A percentile compares a stretch with the other conserved stretches of the same genome.
These are phyloP conservation scores for Lutjanus campechanus DNA, from an alignment of 2,797 vertebrate genomes.

Conservation along the genomic window DNA sequence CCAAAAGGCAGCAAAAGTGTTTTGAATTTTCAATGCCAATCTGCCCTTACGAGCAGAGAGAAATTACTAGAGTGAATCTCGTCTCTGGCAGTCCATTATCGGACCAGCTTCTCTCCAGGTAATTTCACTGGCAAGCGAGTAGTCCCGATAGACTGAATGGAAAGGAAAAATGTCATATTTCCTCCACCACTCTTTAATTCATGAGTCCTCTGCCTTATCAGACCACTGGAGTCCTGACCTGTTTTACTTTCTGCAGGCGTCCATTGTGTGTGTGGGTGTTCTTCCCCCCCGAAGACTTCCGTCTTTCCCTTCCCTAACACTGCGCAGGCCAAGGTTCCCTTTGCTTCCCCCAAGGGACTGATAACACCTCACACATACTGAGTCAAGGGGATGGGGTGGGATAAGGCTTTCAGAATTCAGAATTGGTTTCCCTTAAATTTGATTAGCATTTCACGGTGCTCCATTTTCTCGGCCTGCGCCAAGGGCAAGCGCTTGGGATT, in stretches of 20 bases:
- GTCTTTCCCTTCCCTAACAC: constrained; percentile 61
- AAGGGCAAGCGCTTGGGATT: constrained; percentile 65
- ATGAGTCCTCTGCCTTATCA: constrained; percentile 85
- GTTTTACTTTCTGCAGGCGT: constrained; percentile 84
- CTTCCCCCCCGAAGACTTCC: constrained; percentile 70
- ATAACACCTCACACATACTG: constrained; percentile 79
- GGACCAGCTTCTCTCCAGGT: constrained; percentile 78
- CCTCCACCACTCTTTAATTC: constrained; percentile 84
- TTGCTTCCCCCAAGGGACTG: constrained; percentile 69
- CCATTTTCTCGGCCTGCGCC: constrained; percentile 63
- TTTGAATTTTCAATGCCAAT: constrained; percentile 75
- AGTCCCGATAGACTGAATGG: constrained; percentile 83
- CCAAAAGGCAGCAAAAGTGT: constrained; percentile 68
- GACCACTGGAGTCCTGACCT: constrained; percentile 83
- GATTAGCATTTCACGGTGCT: constrained; percentile 79
- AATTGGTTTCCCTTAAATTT: constrained; percentile 79
- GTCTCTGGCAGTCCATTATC: constrained; percentile 81
- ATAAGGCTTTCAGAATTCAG: constrained; percentile 77
- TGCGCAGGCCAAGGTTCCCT: constrained; percentile 66
- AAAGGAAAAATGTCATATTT: constrained; percentile 85
- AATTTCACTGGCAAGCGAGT: constrained; percentile 78
- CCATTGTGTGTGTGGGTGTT: constrained; percentile 81
- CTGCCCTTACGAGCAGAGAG: constrained; percentile 69
- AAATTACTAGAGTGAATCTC: constrained; percentile 79
- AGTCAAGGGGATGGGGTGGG: constrained; percentile 73